These are phyloP conservation scores for Maccullochella peelii DNA, from an alignment of 2,113 vertebrate genomes.

Conservation along the genomic window DNA sequence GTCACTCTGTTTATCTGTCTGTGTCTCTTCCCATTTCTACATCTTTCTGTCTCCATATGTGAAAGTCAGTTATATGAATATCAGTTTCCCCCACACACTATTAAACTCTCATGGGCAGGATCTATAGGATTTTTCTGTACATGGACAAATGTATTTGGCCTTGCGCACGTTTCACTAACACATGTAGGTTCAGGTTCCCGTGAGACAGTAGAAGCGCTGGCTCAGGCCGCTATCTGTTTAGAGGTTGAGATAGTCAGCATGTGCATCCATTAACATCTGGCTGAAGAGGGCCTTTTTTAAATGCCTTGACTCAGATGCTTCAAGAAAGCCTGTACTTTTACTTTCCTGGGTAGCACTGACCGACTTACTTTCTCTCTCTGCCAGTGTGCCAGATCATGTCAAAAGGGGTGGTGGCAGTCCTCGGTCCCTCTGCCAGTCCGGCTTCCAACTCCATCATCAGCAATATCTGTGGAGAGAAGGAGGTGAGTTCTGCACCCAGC, in stretches of 20 bases:
- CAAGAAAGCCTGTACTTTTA: background rate
- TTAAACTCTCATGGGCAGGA: constrained; percentile 1
- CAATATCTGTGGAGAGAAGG: constrained; percentile 99
- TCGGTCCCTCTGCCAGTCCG: constrained; percentile 96
- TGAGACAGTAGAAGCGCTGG: constrained; percentile 35
- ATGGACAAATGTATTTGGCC: constrained; percentile 38
- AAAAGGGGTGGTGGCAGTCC: constrained; percentile 96
- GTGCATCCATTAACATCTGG: constrained; percentile 49
- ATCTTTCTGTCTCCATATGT: constrained; percentile 33
- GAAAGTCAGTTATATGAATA: constrained; percentile 33
- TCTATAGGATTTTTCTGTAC: background rate
- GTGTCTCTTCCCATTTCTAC: constrained; percentile 33
- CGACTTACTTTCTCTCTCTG: constrained; percentile 17
- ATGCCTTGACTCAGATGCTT: constrained; percentile 14
- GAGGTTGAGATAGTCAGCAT: constrained; percentile 42
- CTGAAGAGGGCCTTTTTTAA: constrained; percentile 32
- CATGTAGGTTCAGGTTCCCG: constrained; percentile 35
- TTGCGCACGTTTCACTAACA: constrained; percentile 20
- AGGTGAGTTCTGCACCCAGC: constrained; percentile 86
- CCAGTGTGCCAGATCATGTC: constrained; percentile 99
- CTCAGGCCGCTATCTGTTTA: constrained; percentile 41
- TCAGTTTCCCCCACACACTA: constrained; percentile 17
- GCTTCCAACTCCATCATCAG: constrained; percentile 99
- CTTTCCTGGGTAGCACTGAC: constrained; percentile 8
- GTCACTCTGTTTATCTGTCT: constrained; percentile 45